Base-by-base conservation (phyloP, 1,140 invertebrate genomes). In the Maconellicoccus hirsutus region DNA sequence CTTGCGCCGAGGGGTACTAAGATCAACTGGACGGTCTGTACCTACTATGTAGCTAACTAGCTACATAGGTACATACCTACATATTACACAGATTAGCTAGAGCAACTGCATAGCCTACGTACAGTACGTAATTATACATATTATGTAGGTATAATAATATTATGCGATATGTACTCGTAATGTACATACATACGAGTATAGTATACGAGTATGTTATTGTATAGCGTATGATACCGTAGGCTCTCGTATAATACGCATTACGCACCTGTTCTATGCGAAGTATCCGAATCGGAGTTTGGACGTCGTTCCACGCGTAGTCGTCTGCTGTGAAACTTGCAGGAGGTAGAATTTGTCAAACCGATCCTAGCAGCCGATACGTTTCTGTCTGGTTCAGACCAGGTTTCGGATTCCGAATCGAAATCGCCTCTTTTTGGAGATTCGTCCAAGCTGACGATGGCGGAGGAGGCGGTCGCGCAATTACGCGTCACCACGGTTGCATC, bases 381-480 rank as follows among this genome's bases (percentile, higher is more conserved):
- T 72, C 89, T 83, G 75, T 93, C 91, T 0, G 90, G 90, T 77
- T 92, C 90, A 0, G 90, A 92, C 86, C 90, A 93, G 21, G 87
- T 86, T 75, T 93, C 91, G 0, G 87, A 89, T 77, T 92, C 89
- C 0, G 88, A 89, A 14, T 70, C 27, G 22, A 66, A 66, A 23
- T 66, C 61, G 61, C 61, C 61, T 19, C 1, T 8, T 66, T 66
- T 66, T 1, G 61, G 22, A 23, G 52, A 4, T 23, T 66, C 61
- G 61, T 66, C 61, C 22, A 26, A 23, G 22, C 61, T 66, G 22
- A 66, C 61, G 61, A 26, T 66, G 10, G 25, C 61, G 3, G 61
- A 66, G 25, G 61, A 66, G 1, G 61, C 25, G 61, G 61, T 23
- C 61, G 16, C 61, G 14, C 14, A 66, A 66, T 59, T 59, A 4